Conservation (phyloP, 2,113 vertebrate species). For the Eurystomus gularis region DNA sequence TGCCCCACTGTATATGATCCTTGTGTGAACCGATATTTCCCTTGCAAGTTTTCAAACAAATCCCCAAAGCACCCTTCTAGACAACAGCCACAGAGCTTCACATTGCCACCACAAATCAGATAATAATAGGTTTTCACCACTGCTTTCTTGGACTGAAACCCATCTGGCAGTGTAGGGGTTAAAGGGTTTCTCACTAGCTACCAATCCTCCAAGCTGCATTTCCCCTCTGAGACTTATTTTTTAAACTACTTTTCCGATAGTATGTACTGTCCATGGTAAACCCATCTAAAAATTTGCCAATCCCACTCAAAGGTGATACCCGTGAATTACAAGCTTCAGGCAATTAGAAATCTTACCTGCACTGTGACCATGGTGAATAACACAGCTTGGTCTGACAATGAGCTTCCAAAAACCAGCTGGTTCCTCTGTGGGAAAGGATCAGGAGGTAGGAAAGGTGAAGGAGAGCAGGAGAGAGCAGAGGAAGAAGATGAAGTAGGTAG, state of each 20-base stretch:
- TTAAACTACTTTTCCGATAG: too few relatives aligned
- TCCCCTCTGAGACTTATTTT: not conserved
- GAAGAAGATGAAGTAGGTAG: not conserved
- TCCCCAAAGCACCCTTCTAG: not conserved
- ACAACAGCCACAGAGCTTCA: not conserved
- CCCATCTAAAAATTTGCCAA: not conserved
- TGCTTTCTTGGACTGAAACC: not conserved
- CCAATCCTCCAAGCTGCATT: not conserved
- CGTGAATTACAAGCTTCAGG: not conserved
- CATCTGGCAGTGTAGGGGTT: not conserved
- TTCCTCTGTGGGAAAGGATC: not conserved
- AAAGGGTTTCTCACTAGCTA: not conserved
- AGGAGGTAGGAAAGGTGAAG: not conserved
- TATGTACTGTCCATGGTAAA: not conserved
- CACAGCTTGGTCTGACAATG: not conserved
- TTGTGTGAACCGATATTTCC: not conserved
- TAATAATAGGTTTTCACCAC: not conserved
- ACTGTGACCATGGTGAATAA: not conserved
- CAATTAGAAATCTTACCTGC: not conserved
- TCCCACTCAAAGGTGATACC: not conserved
- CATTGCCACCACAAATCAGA: rapidly evolving
- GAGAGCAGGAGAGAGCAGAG: not conserved
- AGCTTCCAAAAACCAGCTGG: not conserved
- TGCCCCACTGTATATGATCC: rapidly evolving
- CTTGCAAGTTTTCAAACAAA: not conserved